Percentiles rank a stretch among this genome's conserved stretches.
phyloP scores from a whole-genome alignment of 1,140 invertebrate species.

The Meloidogyne floridensis region DNA sequence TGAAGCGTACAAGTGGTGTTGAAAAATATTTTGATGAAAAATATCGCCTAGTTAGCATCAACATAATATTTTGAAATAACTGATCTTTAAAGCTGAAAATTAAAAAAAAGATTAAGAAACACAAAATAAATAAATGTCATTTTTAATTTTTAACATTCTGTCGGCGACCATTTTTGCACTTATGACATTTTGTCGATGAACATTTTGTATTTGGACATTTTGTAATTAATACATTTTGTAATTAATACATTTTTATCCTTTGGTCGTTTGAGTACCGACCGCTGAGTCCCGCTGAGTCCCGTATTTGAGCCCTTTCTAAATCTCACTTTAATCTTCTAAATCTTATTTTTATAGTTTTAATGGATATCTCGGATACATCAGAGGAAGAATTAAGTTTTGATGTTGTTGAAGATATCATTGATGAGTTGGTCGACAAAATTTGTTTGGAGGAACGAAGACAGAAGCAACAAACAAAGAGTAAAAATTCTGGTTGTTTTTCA shows the following conservation, averaged over 20 bases:
- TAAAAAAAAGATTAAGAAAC: no score
- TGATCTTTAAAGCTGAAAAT: neutral
- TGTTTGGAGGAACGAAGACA: neutral
- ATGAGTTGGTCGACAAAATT: neutral
- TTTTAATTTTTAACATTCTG: no score
- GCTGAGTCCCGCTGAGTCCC: no score
- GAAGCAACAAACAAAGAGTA: neutral
- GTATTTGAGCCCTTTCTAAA: neutral
- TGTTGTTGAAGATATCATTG: neutral
- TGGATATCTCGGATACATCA: neutral
- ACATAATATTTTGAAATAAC: neutral
- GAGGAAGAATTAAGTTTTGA: neutral
- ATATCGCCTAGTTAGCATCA: neutral
- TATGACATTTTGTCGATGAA: no score
- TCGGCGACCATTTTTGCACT: no score
- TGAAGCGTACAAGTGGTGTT: slow-evolving; percentile 8
- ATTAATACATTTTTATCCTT: no score
- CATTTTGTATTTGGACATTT: no score
- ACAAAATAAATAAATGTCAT: no score
- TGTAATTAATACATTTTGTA: no score
- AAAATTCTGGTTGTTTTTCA: neutral
- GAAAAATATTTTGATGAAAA: neutral
- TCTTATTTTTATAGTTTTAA: neutral
- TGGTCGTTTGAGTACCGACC: no score
- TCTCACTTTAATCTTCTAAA: neutral